Evolutionary conservation across 2,113 vertebrate genomes (phyloP).

Genomic region (Brachypteracias leptosomus): DNA sequence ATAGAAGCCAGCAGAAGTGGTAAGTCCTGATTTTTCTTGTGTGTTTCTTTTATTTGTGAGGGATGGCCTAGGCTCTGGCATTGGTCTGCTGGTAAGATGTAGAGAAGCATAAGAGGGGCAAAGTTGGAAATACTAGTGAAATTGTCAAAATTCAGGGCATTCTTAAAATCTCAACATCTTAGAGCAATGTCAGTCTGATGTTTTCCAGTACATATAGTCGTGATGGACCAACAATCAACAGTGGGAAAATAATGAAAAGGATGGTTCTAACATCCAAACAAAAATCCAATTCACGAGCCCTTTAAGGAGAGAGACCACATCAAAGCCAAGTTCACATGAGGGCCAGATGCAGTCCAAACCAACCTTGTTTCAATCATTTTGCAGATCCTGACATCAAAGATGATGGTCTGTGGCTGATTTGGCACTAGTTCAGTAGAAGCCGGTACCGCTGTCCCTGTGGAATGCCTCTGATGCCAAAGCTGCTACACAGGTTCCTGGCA

Average conservation of each 20-base stretch:
- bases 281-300: not conserved
- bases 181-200: too few species aligned
- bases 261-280: not conserved
- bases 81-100: not conserved
- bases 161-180: not conserved
- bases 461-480: not conserved
- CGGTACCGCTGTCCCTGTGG: not conserved
- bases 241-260: not conserved
- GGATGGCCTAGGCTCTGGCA: not conserved
- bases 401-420: not conserved
- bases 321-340: not conserved
- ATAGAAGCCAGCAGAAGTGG: fast-evolving
- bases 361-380: not conserved
- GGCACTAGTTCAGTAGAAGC: not conserved
- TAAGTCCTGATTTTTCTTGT: not conserved
- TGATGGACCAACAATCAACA: not conserved
- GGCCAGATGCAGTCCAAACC: not conserved
- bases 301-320: not conserved
- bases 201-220: not conserved
- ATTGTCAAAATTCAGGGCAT: not conserved
- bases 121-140: not conserved
- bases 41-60: not conserved
- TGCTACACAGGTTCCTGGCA: not conserved
- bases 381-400: not conserved
- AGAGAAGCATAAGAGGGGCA: not conserved